Evolutionary conservation across 2,888 invertebrate species (phyloP), one percentile per base, ranked within the genome.

Genomic region (Chrysodeixis includens): DNA sequence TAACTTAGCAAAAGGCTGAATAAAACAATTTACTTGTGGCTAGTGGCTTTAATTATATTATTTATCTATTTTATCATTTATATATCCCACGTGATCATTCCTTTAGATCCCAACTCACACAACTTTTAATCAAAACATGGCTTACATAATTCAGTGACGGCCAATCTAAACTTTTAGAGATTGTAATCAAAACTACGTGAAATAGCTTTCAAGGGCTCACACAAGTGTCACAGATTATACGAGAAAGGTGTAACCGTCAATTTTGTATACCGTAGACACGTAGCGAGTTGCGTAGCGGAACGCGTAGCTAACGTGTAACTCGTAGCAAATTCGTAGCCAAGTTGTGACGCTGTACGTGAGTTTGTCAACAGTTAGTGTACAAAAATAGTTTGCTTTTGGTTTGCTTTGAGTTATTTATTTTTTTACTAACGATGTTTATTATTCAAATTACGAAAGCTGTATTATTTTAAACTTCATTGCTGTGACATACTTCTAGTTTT

Each of bases 241-340:
- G 26, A 51, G 40, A 18, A 26, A 49, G 3, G 54, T 62, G 32
- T 20, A 53, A 68, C 30, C 55, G 30, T 30, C 44, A 22, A 51
- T 53, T 20, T 1, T 20, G 56, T 57, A 56, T 69, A 1, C 26
- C 46, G 46, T 20, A 49, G 46, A 16, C 20, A 20, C 46, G 46
- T 49, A 49, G 46, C 52, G 1, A n/a, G 20, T 20, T 44, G 56
- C 62, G 68, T 73, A 71, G 68, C 67, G 35, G 6, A 35, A 20
- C 22, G 10, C 46, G 46, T 49, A 49, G 20, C 20, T 10, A 20
- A 16, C 1, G 16, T 18, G 46, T 46, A 46, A 18, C 46, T 18
- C 9, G n/a, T n/a, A n/a, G n/a, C n/a, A n/a, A n/a, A n/a, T n/a
- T n/a, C n/a, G n/a, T 49, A 49, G 20, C 20, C 18, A 20, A 18